A percentile compares a stretch with the other conserved stretches of the same genome.
phyloP scores from a whole-genome alignment of 2,113 vertebrate species.

The Pterophyllum scalare region DNA sequence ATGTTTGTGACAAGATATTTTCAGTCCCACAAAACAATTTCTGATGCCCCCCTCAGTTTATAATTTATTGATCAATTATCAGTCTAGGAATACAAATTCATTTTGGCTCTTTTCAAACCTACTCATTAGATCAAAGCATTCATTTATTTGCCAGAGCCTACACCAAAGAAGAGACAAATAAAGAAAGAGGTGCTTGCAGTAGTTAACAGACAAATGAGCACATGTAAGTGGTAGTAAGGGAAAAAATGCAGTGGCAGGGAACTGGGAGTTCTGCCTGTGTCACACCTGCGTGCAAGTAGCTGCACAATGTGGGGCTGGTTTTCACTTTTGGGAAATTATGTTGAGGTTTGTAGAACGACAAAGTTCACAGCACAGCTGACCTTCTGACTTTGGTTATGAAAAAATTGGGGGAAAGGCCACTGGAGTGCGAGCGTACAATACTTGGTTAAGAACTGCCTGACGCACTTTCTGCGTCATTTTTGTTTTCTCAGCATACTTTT shows the following conservation, averaged over 20 bases:
- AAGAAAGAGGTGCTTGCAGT: background rate
- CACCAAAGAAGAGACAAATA: background rate
- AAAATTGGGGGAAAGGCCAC: background rate
- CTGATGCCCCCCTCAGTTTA: background rate
- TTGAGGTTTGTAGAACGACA: background rate
- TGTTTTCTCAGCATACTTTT: background rate
- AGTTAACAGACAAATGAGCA: background rate
- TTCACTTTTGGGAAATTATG: background rate
- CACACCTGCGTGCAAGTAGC: background rate
- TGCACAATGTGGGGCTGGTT: background rate
- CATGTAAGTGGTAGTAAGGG: background rate
- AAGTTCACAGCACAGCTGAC: accelerated
- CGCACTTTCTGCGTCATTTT: background rate
- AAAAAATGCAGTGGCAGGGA: background rate
- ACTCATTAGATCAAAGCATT: background rate
- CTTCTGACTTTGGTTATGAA: background rate
- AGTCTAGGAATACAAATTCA: no score
- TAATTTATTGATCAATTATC: background rate
- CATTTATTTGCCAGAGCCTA: background rate
- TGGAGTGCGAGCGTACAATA: background rate
- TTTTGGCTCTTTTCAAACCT: background rate
- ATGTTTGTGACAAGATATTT: background rate
- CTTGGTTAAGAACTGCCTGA: background rate
- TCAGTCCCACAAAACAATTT: background rate
- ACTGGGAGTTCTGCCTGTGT: background rate